Conservation (phyloP, 2,113 vertebrate genomes). For the rat (Rattus norvegicus) region GRCr8 NC_086028.1:11734501-11735000, state of each 20-base stretch:
- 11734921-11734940: background rate
- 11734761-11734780: background rate
- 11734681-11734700: background rate
- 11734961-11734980: background rate
- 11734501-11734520: conserved; percentile 38
- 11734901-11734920: background rate
- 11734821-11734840: background rate
- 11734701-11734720: background rate
- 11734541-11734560: background rate
- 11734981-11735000: background rate
- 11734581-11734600: background rate
- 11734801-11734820: background rate
- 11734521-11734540: background rate
- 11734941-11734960: background rate
- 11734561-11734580: background rate
- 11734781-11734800: background rate
- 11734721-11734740: background rate
- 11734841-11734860: background rate
- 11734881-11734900: background rate
- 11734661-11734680: background rate
- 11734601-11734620: background rate
- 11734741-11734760: background rate
- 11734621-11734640: conserved; percentile 10
- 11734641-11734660: conserved; percentile 29
- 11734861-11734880: background rate